Evolutionary conservation across 1,140 invertebrate genomes (phyloP), one percentile per base, ranked within the genome.

Genomic region (Drosophila arawakana): DNA sequence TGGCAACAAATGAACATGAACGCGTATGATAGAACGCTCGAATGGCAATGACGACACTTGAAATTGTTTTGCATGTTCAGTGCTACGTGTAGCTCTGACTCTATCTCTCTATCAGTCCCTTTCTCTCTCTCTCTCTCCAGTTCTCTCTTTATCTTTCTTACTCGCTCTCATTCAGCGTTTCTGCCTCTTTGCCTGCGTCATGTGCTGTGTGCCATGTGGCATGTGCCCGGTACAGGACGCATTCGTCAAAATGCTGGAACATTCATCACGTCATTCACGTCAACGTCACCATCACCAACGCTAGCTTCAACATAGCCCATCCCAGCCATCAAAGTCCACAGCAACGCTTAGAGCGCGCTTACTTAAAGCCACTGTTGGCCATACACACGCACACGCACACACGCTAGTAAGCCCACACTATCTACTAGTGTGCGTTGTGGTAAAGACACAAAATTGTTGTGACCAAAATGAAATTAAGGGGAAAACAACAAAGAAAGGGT

Each of bases 211-310:
- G 41, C 54, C 50, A 43, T 15, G 47, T 44, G 15, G 30, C 44
- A 58, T 52, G 37, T 58, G 41, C 65, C 52, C 43, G n/a, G 47
- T 13, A 47, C 66, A 72, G 65, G 63, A 49, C 66, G 41, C 80
- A 88, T 88, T 89, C 83, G 70, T 88, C 83, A 89, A 74, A 88
- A 83, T 47, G 13, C 70, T 78, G 77, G 75, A 80, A 88, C 83
- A 88, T 88, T 88, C 83, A 88, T 88, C 84, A 88, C 77, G 80
- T 88, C 83, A 88, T 86, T 88, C 83, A 78, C 60, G 80, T 88
- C 83, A 77, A 70, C 77, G 58, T 61, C 41, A 54, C 58, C 71
- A 60, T 10, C 57, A 52, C 43, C 35, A 15, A 7, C 54, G 18
- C 9, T n/a, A 46, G 9, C 39, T 34, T 7, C 39, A 21, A 9